These are phyloP conservation scores for Sebastes baramenuke DNA, from an alignment of 2,797 vertebrate species.

Conservation along the genomic window DNA sequence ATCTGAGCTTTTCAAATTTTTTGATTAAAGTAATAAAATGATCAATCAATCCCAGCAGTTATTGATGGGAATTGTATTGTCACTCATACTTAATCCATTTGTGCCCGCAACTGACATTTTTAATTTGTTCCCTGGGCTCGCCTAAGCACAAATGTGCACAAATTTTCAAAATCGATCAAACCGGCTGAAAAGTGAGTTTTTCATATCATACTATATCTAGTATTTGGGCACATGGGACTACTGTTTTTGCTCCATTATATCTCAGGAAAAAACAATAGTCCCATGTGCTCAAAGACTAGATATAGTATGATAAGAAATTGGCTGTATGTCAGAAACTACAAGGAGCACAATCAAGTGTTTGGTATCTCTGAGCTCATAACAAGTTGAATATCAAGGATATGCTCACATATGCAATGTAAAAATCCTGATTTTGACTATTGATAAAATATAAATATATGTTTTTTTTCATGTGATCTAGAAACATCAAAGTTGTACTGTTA, in stretches of 20 bases:
- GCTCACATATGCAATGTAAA: too few species aligned
- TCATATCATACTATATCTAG: rapidly evolving
- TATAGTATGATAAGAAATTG: background rate
- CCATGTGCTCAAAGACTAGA: background rate
- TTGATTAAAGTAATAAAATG: background rate
- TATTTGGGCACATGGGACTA: too few species aligned
- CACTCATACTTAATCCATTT: background rate
- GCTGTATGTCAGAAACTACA: background rate
- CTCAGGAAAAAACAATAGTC: background rate
- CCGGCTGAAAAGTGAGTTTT: background rate
- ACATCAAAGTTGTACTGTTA: too few species aligned
- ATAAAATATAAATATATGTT: too few species aligned
- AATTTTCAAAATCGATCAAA: background rate
- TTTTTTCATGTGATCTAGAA: too few species aligned
- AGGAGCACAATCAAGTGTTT: too few species aligned
- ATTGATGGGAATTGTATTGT: background rate
- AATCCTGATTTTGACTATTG: too few species aligned
- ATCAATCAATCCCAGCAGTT: background rate
- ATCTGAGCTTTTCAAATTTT: background rate
- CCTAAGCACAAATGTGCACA: background rate
- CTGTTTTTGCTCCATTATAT: background rate
- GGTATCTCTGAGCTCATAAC: too few species aligned
- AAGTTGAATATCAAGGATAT: too few species aligned
- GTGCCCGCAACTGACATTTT: background rate
- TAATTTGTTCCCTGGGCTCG: background rate